Conservation (phyloP, 2,113 vertebrate genomes). For the Rhea pennata region DNA sequence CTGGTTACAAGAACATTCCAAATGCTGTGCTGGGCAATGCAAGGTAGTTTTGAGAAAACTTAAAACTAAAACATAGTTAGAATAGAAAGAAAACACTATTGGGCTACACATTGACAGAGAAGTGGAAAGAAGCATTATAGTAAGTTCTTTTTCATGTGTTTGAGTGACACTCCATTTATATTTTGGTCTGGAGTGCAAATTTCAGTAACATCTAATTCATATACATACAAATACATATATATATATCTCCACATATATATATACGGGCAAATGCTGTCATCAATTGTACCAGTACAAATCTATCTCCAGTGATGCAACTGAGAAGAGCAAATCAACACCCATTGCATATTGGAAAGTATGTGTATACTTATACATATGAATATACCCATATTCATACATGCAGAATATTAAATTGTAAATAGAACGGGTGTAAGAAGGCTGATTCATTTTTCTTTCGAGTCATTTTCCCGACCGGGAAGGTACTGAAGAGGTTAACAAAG, state of each 20-base stretch:
- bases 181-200: constrained; percentile 38
- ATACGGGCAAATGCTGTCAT: constrained; percentile 12
- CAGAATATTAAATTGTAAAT: constrained; percentile 32
- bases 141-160: constrained; percentile 36
- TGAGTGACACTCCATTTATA: constrained; percentile 46
- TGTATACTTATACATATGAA: constrained; percentile 29
- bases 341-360: neutral
- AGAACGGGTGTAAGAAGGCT: constrained; percentile 50
- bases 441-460: constrained; percentile 62
- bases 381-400: constrained; percentile 52
- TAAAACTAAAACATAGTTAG: neutral
- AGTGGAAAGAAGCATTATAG: constrained; percentile 66
- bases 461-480: constrained; percentile 65
- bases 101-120: constrained; percentile 16
- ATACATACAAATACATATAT: neutral
- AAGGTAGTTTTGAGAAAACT: constrained; percentile 26
- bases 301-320: constrained; percentile 44
- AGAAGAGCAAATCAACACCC: constrained; percentile 57
- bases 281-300: neutral
- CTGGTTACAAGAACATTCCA: constrained; percentile 36
- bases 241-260: neutral
- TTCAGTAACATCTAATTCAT: constrained; percentile 19
- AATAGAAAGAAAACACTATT: constrained; percentile 26
- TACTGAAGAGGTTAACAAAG: constrained; percentile 64
- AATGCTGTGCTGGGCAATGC: constrained; percentile 14